Conservation (phyloP, 1,140 invertebrate species). For the Drosophila ananassae region DNA sequence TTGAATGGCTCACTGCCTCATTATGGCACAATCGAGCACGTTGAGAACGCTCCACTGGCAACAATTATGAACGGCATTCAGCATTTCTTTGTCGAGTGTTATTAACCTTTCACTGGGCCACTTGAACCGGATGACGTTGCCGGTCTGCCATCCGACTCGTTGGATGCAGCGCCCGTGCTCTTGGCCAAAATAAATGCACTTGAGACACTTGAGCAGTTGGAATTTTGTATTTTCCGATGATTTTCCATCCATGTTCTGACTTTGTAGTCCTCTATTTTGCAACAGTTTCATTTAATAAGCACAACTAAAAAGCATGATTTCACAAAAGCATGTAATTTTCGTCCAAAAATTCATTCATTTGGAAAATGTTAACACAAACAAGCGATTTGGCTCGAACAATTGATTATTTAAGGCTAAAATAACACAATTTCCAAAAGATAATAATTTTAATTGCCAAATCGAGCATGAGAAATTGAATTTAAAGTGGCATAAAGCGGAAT, state of each 20-base stretch:
- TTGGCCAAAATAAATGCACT: constrained; percentile 46
- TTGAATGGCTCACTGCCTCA: constrained; percentile 43
- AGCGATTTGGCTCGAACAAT: not conserved
- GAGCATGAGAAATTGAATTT: not conserved
- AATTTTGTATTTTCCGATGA: constrained; percentile 14
- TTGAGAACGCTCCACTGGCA: constrained; percentile 26
- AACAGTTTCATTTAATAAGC: constrained; percentile 42
- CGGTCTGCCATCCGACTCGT: not conserved
- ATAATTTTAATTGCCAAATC: not conserved
- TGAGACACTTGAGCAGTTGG: constrained; percentile 31
- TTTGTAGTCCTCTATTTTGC: constrained; percentile 4
- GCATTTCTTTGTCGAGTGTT: constrained; percentile 72
- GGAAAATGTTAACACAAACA: not conserved
- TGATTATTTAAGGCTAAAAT: not conserved
- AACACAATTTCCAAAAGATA: not conserved
- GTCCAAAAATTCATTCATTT: not conserved
- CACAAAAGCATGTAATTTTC: constrained; percentile 1
- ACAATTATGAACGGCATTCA: constrained; percentile 44
- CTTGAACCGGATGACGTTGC: constrained; percentile 49
- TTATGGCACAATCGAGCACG: constrained; percentile 41
- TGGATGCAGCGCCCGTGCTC: constrained; percentile 18
- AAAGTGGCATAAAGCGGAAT: not conserved
- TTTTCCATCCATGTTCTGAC: not conserved
- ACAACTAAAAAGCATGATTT: constrained; percentile 39
- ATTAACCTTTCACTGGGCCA: constrained; percentile 75